A percentile compares a stretch with the other conserved stretches of the same genome.
phyloP scores from a whole-genome alignment of 2,888 invertebrate genomes.

The Lomographa bimaculata region DNA sequence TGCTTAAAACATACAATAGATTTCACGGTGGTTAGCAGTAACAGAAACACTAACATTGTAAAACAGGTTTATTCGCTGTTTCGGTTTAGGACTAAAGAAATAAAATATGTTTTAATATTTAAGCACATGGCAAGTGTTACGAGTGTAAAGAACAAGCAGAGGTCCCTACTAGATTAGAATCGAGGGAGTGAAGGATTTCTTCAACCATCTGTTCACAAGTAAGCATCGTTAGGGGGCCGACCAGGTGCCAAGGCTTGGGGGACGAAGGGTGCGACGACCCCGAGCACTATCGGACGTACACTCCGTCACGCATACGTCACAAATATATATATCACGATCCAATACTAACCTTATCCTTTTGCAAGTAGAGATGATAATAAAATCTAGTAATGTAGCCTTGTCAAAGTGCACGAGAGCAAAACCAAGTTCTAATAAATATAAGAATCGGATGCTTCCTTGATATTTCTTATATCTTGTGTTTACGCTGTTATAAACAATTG shows the following conservation, averaged over 20 bases:
- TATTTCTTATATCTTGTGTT: no score
- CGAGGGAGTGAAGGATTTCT: slow-evolving; percentile 46
- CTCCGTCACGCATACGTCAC: slow-evolving; percentile 59
- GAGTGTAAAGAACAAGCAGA: no score
- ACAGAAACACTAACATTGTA: no score
- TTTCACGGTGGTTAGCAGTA: slow-evolving; percentile 14
- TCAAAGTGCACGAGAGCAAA: no score
- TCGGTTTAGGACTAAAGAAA: no score
- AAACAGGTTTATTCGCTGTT: no score
- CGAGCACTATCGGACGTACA: slow-evolving; percentile 61
- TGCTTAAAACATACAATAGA: no score
- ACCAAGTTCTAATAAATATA: no score
- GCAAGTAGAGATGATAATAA: neutral
- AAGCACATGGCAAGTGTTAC: no score
- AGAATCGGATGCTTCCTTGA: no score
- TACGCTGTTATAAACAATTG: no score
- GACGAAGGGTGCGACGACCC: slow-evolving; percentile 77
- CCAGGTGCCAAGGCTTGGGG: slow-evolving; percentile 74
- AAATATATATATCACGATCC: slow-evolving; percentile 29
- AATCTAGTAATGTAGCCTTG: neutral
- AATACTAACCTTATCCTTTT: slow-evolving; percentile 17
- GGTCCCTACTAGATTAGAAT: slow-evolving; percentile 17
- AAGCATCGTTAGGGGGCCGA: slow-evolving; percentile 55
- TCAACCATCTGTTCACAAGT: slow-evolving; percentile 72
- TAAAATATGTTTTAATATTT: no score